Base-by-base conservation (phyloP, 2,888 invertebrate species). In the Drosophila melanocephala region DNA sequence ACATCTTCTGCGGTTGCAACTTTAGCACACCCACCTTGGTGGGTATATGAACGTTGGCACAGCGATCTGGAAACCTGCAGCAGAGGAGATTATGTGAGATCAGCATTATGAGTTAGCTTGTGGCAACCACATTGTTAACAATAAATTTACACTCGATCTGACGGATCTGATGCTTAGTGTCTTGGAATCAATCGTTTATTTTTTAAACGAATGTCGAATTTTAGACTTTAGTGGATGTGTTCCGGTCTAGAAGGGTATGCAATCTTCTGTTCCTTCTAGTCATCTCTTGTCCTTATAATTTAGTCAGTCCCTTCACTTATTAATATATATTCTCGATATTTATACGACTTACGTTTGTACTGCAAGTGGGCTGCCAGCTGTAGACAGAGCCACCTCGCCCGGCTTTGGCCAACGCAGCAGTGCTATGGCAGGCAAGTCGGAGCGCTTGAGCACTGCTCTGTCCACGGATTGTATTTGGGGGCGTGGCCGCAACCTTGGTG, bases 341-440 rank as follows among this genome's bases (percentile, higher is more conserved):
- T 22, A 14, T 47, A 16, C 47, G 22, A 88, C 90, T 90, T 90
- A 93, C 93, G 88, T 87, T 72, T 93, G 91, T 26, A 68, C 66
- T 0, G 92, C 86, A n/a, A 94, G 51, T 19, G 94, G 94, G 69
- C 93, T 93, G 47, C 94, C 94, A 44, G 83, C 91, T 53, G 91
- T 84, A 26, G 94, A 94, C 32, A 94, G 90, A 1, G 92, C 92
- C 59, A 92, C 79, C 83, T 94, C 94, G 26, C 94, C 94, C 4
- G 92, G 91, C 58, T 92, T 92, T 5, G 94, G 93, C 83, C 93
- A 94, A 35, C 94, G 92, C 47, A 93, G 77, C 61, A 94, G 84
- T 1, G 93, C 91, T 62, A 93, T 79, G 39, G 93, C 90, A 19
- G 92, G 89, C 19, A 28, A 3, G 0, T 39, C 5, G 39, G 10